Base-by-base conservation (phyloP, 2,797 vertebrate species). In the Philypnodon macrostomus region DNA sequence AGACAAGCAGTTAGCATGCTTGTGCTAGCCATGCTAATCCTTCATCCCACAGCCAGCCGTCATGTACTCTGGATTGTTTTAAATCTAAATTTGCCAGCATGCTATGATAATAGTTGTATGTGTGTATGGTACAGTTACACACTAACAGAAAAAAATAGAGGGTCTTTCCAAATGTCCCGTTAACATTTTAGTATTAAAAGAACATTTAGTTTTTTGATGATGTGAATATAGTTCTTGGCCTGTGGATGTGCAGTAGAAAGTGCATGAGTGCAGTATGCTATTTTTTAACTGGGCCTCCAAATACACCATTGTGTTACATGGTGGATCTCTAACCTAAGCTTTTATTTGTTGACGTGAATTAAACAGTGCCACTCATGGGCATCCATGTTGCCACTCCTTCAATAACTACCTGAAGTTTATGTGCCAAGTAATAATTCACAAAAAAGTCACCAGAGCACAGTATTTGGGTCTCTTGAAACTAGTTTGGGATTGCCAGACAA, bases 251-350 rank as follows among this genome's bases (percentile, higher is more conserved):
- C 70, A 74, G 71, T 60, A 76, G 79, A 77, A 84, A 69, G 79
- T 88, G 85, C 89, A 90, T 88, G 86, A 87, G 53, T 77, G 77
- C 79, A 61, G 69, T 67, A 77, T 69, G 53, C 47, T 63, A 26
- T 37, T 67, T 64, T 55, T 61, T 6, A 61, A 63, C 51, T 16
- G 19, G 63, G 57, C 60, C 58, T 74, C 53, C 24, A 24, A 42
- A 55, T 61, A 33, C 33, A 39, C 60, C 33, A 42, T 55, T 24
- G 15, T 41, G 35, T 44, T 34, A 62, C 50, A 47, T 30, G 24
- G 63, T 52, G 40, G 47, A 49, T 23, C 27, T 40, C 35, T 30
- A 48, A 70, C 41, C 47, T 58, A 44, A 46, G n/a, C 21, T 39
- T 60, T 56, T 38, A 33, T 30, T 60, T 33, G 66, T 68, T 69